Conservation (phyloP, 2,888 invertebrate genomes). For the Tetropium fuscum region DNA sequence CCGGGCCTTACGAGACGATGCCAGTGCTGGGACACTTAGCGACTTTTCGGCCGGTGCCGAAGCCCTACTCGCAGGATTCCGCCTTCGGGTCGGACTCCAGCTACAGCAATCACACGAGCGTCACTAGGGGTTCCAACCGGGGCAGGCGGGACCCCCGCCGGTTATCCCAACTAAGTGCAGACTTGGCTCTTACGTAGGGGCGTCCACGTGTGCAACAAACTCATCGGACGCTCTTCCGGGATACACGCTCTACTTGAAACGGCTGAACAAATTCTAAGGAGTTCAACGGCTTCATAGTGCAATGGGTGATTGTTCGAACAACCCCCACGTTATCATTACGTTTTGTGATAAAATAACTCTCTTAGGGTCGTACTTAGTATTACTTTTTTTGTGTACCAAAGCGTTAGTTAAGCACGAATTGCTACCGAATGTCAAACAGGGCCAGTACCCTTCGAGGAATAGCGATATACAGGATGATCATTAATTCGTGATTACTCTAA, state of each 20-base stretch:
- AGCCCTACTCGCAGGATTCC: constrained; percentile 78
- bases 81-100: constrained; percentile 89
- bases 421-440: constrained; percentile 2
- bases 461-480: no score
- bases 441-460: no score
- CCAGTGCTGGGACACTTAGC: constrained; percentile 75
- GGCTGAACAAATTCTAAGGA: background rate
- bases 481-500: no score
- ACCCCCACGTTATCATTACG: constrained; percentile 19
- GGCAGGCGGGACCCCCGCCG: constrained; percentile 62
- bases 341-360: constrained; percentile 24
- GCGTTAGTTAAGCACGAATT: constrained; percentile 14
- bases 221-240: background rate
- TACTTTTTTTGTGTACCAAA: constrained; percentile 19
- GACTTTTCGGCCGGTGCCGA: constrained; percentile 73
- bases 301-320: constrained; percentile 7
- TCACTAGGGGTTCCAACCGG: constrained; percentile 64
- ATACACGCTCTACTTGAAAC: constrained; percentile 20
- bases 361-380: constrained; percentile 23
- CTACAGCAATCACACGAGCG: constrained; percentile 84
- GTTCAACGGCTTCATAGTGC: constrained; percentile 8
- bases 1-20: constrained; percentile 76
- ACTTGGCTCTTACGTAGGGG: constrained; percentile 61
- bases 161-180: constrained; percentile 65
- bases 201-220: constrained; percentile 25